phyloP scores from a whole-genome alignment of 2,888 invertebrate genomes.

The Rapana venosa region DNA sequence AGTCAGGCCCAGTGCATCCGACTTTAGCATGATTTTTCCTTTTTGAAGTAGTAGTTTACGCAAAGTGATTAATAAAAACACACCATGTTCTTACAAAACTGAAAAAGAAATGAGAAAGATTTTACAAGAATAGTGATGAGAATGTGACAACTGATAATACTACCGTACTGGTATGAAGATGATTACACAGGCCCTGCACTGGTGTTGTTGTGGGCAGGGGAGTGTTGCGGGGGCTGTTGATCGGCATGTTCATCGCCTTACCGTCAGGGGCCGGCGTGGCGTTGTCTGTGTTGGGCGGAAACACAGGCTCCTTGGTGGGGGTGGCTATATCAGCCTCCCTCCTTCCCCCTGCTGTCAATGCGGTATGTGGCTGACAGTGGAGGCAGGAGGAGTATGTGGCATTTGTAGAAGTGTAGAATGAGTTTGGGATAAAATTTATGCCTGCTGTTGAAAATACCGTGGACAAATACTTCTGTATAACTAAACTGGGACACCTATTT shows the following conservation, averaged over 20 bases:
- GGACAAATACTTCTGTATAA: too few relatives aligned
- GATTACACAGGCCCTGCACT: not conserved
- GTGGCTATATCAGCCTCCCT: slow-evolving; percentile 90
- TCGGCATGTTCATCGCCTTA: slow-evolving; percentile 86
- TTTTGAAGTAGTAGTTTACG: too few relatives aligned
- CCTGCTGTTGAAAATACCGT: too few relatives aligned
- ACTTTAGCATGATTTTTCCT: too few relatives aligned
- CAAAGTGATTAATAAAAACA: too few relatives aligned
- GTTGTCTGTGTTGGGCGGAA: slow-evolving; percentile 87
- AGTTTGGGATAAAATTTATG: too few relatives aligned
- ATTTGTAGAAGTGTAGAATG: not conserved
- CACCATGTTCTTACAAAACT: too few relatives aligned
- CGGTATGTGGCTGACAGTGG: slow-evolving; percentile 79
- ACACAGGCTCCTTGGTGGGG: slow-evolving; percentile 88
- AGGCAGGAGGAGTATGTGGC: not conserved
- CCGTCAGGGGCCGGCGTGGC: slow-evolving; percentile 89
- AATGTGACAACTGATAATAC: not conserved
- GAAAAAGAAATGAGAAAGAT: too few relatives aligned
- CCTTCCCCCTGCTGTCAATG: slow-evolving; percentile 89
- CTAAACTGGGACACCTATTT: too few relatives aligned
- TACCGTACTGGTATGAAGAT: too few relatives aligned
- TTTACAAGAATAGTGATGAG: not conserved
- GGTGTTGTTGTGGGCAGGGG: slow-evolving; percentile 77
- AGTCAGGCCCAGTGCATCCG: too few relatives aligned
- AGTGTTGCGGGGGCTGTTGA: slow-evolving; percentile 84